These are phyloP conservation scores for Catharus fuscescens DNA, from an alignment of 2,113 vertebrate species.

Conservation along the genomic window DNA sequence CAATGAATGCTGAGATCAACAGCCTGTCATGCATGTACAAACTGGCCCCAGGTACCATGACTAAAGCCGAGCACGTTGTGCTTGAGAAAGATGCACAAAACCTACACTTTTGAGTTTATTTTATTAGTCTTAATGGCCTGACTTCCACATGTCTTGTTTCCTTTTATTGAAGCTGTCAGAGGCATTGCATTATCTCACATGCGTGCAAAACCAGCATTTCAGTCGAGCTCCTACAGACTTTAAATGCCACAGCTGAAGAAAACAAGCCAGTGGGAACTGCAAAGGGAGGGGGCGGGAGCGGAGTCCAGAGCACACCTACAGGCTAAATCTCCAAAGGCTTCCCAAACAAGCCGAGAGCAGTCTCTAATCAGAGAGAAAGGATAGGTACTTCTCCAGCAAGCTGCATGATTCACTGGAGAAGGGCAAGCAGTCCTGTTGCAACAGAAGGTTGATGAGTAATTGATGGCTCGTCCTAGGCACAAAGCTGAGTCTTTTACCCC, in stretches of 20 bases:
- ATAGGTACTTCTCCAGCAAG: neutral
- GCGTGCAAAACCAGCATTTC: neutral
- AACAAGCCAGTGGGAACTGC: slow-evolving; percentile 23
- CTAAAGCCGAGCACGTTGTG: neutral
- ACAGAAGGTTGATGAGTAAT: slow-evolving; percentile 32
- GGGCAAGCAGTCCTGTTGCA: neutral
- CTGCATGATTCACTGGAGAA: neutral
- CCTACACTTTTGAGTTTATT: slow-evolving; percentile 6
- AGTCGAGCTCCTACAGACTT: neutral
- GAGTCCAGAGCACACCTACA: slow-evolving; percentile 2
- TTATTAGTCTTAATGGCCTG: slow-evolving; percentile 39
- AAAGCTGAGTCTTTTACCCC: neutral
- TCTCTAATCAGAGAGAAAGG: neutral
- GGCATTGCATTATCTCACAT: slow-evolving; percentile 11
- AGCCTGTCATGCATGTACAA: neutral
- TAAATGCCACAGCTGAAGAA: slow-evolving; percentile 46
- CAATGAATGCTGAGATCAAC: neutral
- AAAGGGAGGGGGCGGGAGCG: neutral
- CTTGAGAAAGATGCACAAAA: slow-evolving; percentile 9
- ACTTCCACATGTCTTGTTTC: slow-evolving; percentile 3
- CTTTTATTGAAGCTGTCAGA: slow-evolving; percentile 52
- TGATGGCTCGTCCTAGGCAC: neutral
- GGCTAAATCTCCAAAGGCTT: neutral
- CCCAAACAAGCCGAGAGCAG: neutral
- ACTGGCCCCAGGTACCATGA: neutral